These are phyloP conservation scores for Shinisaurus crocodilurus DNA, from an alignment of 2,113 vertebrate species.

Conservation along the genomic window DNA sequence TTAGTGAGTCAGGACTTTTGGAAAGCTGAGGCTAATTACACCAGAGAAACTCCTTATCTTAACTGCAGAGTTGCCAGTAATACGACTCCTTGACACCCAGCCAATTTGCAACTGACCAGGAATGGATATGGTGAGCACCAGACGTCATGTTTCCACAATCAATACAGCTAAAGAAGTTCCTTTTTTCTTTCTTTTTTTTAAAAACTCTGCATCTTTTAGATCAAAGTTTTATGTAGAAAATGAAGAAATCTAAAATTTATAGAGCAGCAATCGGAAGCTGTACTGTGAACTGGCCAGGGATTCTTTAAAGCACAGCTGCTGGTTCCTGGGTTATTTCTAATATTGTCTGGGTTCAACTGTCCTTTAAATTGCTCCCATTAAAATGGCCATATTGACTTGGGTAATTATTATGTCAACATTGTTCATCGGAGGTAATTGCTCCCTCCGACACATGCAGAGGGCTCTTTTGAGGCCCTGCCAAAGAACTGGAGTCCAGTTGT, in stretches of 20 bases:
- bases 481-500: slow-evolving; percentile 16
- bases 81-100: not conserved
- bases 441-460: slow-evolving; percentile 44
- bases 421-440: slow-evolving; percentile 39
- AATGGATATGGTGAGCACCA: slow-evolving; percentile 25
- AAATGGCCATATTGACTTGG: slow-evolving; percentile 46
- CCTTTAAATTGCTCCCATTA: slow-evolving; percentile 67
- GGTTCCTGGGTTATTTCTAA: slow-evolving; percentile 65
- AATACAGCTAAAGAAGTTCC: slow-evolving; percentile 39
- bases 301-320: slow-evolving; percentile 68
- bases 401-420: slow-evolving; percentile 40
- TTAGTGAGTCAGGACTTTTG: not conserved
- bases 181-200: slow-evolving; percentile 17
- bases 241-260: slow-evolving; percentile 54
- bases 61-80: slow-evolving; percentile 10
- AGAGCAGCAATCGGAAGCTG: slow-evolving; percentile 43
- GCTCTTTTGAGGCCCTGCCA: slow-evolving; percentile 1
- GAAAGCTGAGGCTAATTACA: not conserved
- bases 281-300: slow-evolving; percentile 38
- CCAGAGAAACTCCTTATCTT: not conserved
- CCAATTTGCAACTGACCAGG: slow-evolving; percentile 10
- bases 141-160: slow-evolving; percentile 8
- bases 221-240: slow-evolving; percentile 25
- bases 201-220: slow-evolving; percentile 38
- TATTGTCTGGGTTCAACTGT: slow-evolving; percentile 47